A percentile compares a stretch with the other conserved stretches of the same genome.
phyloP scores from a whole-genome alignment of 2,797 vertebrate species.

The Hylomyscus alleni region DNA sequence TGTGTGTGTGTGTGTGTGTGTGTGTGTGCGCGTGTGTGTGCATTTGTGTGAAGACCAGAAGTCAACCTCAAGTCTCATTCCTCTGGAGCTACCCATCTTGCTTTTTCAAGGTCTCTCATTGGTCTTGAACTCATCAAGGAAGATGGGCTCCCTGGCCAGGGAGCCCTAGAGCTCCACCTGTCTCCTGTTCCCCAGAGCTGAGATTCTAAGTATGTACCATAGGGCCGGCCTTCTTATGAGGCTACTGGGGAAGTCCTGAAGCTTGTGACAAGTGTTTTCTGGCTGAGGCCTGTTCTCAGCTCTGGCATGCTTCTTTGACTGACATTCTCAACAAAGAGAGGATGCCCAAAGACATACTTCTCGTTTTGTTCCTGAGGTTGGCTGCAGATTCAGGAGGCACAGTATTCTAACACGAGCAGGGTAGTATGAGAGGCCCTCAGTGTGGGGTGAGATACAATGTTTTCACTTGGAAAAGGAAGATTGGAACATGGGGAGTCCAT shows the following conservation, averaged over 20 bases:
- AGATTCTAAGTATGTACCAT: neutral
- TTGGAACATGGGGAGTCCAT: neutral
- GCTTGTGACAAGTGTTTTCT: neutral
- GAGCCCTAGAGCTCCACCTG: neutral
- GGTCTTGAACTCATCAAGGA: no score
- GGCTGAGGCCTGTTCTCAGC: neutral
- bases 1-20: neutral
- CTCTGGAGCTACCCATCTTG: neutral
- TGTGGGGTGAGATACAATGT: neutral
- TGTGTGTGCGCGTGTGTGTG: no score
- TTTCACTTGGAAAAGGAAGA: neutral
- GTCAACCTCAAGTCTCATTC: neutral
- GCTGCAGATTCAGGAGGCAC: neutral
- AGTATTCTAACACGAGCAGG: neutral
- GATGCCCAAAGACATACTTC: neutral
- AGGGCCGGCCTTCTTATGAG: neutral
- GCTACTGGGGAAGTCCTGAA: no score
- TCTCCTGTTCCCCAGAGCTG: neutral
- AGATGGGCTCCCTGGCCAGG: neutral
- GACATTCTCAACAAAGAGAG: neutral
- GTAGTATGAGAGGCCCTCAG: no score
- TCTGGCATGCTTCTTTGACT: neutral
- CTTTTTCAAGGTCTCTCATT: neutral
- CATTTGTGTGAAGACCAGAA: neutral
- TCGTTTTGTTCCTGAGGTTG: no score